A percentile compares a stretch with the other conserved stretches of the same genome.
Conservation (phyloP, 2,797 vertebrate genomes). For the Oceanodroma leucorhoa region DNA sequence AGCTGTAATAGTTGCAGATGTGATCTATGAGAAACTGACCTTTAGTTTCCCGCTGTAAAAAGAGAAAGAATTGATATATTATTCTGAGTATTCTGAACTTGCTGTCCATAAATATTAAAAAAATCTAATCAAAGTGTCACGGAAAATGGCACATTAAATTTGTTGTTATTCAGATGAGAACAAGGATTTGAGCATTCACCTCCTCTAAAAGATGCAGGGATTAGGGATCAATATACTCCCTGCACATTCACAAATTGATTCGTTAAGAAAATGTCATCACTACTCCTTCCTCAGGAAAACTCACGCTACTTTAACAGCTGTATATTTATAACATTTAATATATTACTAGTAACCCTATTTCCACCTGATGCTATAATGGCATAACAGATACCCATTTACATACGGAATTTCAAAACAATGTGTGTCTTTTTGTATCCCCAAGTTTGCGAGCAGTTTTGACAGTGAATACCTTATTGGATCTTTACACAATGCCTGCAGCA, state of each 20-base stretch:
- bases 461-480: background rate
- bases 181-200: background rate
- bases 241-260: background rate
- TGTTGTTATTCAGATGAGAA: background rate
- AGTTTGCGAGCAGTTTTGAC: background rate
- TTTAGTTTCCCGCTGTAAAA: constrained; percentile 92
- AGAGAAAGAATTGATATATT: constrained; percentile 30
- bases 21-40: constrained; percentile 95
- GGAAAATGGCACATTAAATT: background rate
- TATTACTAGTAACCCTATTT: background rate
- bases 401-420: background rate
- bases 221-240: background rate
- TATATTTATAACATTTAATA: background rate
- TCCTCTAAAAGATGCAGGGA: background rate
- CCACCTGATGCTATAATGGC: background rate
- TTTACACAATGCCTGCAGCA: background rate
- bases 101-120: background rate
- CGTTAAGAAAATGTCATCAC: background rate
- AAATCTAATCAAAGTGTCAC: background rate
- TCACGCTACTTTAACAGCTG: background rate
- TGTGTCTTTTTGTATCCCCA: rapidly evolving
- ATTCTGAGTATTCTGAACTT: background rate
- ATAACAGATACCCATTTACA: background rate
- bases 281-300: background rate
- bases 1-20: constrained; percentile 96